Percentiles rank a stretch among this genome's conserved stretches.
Conservation (phyloP, 1,140 invertebrate species). For the Drosophila ficusphila region DNA sequence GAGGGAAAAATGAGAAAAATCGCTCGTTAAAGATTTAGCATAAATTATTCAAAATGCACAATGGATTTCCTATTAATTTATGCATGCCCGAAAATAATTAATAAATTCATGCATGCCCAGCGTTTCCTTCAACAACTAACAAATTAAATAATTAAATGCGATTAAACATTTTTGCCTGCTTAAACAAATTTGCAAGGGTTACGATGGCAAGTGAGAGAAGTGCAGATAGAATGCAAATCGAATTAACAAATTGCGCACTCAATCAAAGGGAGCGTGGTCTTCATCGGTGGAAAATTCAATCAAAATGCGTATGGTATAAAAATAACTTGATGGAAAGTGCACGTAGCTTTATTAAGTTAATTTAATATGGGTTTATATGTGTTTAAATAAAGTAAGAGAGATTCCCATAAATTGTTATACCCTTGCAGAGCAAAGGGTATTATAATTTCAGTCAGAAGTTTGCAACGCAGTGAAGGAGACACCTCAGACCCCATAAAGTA, state of each 20-base stretch:
- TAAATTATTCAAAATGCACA: conserved; percentile 59
- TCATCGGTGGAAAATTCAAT: conserved; percentile 59
- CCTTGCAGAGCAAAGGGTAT: too few species aligned
- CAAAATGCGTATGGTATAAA: conserved; percentile 40
- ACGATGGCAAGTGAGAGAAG: neutral
- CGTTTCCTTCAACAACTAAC: conserved; percentile 36
- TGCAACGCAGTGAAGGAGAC: too few species aligned
- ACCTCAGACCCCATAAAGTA: too few species aligned
- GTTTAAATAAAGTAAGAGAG: too few species aligned
- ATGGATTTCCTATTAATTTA: conserved; percentile 66
- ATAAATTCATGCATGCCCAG: conserved; percentile 20
- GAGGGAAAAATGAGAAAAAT: conserved; percentile 20
- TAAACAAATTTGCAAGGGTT: conserved; percentile 7
- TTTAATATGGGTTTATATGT: conserved; percentile 20
- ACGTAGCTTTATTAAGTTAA: conserved; percentile 57
- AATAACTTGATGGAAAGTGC: conserved; percentile 63
- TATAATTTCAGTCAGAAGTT: too few species aligned
- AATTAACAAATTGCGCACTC: conserved; percentile 77
- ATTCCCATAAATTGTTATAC: too few species aligned
- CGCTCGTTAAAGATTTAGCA: conserved; percentile 30
- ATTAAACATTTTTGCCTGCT: conserved; percentile 58
- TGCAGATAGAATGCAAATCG: conserved; percentile 47
- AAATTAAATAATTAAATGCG: conserved; percentile 81
- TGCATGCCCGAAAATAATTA: conserved; percentile 34
- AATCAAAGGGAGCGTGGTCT: conserved; percentile 56